phyloP scores from a whole-genome alignment of 2,888 invertebrate species.

The Glaucopsyche alexis region DNA sequence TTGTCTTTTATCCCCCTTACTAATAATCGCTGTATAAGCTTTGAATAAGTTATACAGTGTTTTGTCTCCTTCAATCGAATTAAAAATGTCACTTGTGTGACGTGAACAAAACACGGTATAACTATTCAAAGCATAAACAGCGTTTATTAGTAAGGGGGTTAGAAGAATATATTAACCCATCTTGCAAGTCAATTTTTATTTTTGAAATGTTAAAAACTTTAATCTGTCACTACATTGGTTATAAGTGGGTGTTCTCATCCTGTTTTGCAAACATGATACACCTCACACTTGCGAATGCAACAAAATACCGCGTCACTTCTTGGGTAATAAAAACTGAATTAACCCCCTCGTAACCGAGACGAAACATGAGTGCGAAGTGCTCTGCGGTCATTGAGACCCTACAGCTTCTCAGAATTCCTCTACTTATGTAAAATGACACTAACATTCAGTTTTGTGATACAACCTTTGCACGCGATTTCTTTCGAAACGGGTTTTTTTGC shows the following conservation, averaged over 20 bases:
- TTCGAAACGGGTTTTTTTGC: no score
- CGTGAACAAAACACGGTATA: no score
- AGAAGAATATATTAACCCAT: no score
- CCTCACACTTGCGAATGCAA: neutral
- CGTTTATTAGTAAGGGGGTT: no score
- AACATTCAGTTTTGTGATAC: constrained; percentile 9
- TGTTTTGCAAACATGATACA: neutral
- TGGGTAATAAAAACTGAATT: constrained; percentile 21
- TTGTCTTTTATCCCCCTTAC: no score
- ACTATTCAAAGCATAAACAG: no score
- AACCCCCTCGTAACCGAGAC: constrained; percentile 29
- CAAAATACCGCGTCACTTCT: constrained; percentile 22
- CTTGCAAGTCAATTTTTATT: no score
- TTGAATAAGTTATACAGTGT: no score
- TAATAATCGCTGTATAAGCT: no score
- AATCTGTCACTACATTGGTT: neutral
- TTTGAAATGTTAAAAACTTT: neutral
- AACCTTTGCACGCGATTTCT: neutral
- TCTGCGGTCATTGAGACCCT: constrained; percentile 43
- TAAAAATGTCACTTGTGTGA: no score
- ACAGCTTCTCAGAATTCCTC: constrained; percentile 38
- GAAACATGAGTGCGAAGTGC: constrained; percentile 33
- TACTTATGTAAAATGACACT: constrained; percentile 31
- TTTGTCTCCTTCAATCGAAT: no score
- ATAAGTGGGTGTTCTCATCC: neutral